These are phyloP conservation scores for Coreoperca whiteheadi DNA, from an alignment of 2,113 vertebrate genomes.

Conservation along the genomic window DNA sequence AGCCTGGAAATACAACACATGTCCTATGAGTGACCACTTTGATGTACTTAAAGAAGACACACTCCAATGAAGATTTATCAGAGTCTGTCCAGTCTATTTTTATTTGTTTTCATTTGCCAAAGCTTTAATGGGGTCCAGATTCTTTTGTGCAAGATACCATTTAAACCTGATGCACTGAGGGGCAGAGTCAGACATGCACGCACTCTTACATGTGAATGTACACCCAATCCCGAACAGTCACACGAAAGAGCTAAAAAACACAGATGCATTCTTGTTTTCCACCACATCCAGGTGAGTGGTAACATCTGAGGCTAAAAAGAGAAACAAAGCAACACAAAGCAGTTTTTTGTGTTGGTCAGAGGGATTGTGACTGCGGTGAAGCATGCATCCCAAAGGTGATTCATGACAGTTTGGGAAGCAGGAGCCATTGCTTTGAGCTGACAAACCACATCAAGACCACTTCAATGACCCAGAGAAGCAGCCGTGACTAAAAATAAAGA, in stretches of 20 bases:
- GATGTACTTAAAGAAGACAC: constrained; percentile 46
- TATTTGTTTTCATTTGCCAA: constrained; percentile 72
- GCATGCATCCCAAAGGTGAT: constrained; percentile 50
- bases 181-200: constrained; percentile 46
- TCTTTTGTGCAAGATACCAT: constrained; percentile 67
- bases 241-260: constrained; percentile 42
- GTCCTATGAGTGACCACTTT: constrained; percentile 31
- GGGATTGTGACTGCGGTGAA: constrained; percentile 40
- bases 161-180: constrained; percentile 61
- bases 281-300: constrained; percentile 61
- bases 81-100: constrained; percentile 62
- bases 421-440: constrained; percentile 54
- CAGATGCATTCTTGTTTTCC: constrained; percentile 41
- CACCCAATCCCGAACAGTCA: constrained; percentile 27
- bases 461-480: constrained; percentile 80
- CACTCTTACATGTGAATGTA: constrained; percentile 36
- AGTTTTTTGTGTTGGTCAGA: constrained; percentile 31
- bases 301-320: constrained; percentile 61
- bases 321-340: constrained; percentile 41
- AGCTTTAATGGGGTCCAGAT: constrained; percentile 70
- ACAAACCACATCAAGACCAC: constrained; percentile 71
- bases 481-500: constrained; percentile 83
- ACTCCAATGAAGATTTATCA: constrained; percentile 64
- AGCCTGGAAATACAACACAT: constrained; percentile 43
- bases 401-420: constrained; percentile 61